phyloP scores from a whole-genome alignment of 2,888 invertebrate genomes.

The Neocrepidodera transversa region DNA sequence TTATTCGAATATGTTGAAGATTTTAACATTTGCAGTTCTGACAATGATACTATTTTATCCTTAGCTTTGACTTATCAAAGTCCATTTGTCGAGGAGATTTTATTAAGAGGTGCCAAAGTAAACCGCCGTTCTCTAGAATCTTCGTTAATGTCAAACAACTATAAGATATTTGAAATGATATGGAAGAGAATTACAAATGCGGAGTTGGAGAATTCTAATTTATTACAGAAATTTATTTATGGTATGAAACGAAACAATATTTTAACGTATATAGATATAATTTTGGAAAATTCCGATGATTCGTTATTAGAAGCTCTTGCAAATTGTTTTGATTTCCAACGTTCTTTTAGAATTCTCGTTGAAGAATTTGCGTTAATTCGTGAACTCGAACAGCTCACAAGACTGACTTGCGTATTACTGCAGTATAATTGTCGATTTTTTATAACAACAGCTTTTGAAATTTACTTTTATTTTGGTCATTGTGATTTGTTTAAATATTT shows the following conservation, averaged over 20 bases:
- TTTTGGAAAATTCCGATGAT: slow-evolving; percentile 9
- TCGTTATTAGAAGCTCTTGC: neutral
- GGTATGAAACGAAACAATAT: neutral
- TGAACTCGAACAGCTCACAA: slow-evolving; percentile 5
- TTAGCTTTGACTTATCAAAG: slow-evolving; percentile 39
- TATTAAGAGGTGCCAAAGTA: slow-evolving; percentile 38
- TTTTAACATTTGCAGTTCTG: slow-evolving; percentile 38
- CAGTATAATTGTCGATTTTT: slow-evolving; percentile 5
- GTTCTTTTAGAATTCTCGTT: neutral
- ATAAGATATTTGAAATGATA: neutral
- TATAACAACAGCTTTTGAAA: neutral
- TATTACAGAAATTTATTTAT: slow-evolving; percentile 1
- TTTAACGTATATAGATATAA: slow-evolving; percentile 6
- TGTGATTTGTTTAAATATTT: slow-evolving; percentile 22
- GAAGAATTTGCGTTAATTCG: neutral
- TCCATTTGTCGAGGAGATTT: slow-evolving; percentile 39
- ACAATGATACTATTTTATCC: slow-evolving; percentile 39
- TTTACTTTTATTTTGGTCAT: slow-evolving; percentile 15
- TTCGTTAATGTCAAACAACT: slow-evolving; percentile 4
- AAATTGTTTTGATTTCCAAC: neutral
- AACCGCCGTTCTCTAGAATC: neutral
- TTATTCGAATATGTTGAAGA: slow-evolving; percentile 43
- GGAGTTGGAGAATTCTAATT: neutral
- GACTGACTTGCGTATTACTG: slow-evolving; percentile 10
- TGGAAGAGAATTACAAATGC: neutral